A percentile compares a stretch with the other conserved stretches of the same genome.
Evolutionary conservation across 2,888 invertebrate species (phyloP).

Genomic region (Rotaria socialis): DNA sequence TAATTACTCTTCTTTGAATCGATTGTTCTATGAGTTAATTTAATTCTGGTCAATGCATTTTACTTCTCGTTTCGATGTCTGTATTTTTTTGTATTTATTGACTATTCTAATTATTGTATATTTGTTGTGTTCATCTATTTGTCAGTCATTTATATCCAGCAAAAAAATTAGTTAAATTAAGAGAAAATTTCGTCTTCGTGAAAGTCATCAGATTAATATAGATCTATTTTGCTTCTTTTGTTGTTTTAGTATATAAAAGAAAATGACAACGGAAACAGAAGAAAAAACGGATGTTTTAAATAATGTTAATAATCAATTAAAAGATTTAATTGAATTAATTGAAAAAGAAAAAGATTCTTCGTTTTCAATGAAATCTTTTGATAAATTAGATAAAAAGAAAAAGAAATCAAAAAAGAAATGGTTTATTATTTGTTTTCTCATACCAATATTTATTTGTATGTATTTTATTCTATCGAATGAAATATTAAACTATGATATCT

Average conservation of each 20-base stretch:
- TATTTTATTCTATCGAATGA: background rate
- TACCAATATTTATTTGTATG: background rate
- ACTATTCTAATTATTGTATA: background rate
- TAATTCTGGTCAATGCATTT: too few relatives aligned
- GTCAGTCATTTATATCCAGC: too few relatives aligned
- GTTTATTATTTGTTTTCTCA: background rate
- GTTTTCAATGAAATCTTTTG: background rate
- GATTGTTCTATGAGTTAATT: background rate
- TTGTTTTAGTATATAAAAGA: background rate
- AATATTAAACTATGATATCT: background rate
- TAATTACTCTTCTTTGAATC: background rate
- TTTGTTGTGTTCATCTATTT: background rate
- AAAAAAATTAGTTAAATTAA: too few relatives aligned
- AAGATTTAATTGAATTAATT: constrained; percentile 5
- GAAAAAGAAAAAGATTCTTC: background rate
- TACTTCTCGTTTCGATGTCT: background rate
- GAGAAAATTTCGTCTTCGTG: background rate
- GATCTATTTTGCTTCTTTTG: background rate
- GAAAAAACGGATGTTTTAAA: background rate
- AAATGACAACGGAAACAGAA: background rate
- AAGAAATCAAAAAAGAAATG: background rate
- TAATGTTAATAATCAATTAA: background rate
- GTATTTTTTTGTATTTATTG: background rate
- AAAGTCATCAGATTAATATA: background rate
- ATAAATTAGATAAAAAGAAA: background rate